Conservation (phyloP, 2,888 invertebrate genomes). For the Adela reaumurella region DNA sequence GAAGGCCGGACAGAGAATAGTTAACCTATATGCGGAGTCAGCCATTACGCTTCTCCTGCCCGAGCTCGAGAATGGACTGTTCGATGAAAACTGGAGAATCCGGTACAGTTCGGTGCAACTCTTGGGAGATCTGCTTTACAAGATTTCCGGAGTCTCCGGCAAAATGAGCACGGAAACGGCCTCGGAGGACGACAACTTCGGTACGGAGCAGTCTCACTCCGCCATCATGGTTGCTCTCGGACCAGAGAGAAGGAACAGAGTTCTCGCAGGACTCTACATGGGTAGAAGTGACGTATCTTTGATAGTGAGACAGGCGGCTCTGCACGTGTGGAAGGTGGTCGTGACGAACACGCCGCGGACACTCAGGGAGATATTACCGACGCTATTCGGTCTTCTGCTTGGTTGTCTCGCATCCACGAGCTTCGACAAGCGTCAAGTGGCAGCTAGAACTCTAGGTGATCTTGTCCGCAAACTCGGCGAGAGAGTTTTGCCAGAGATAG, state of each 20-base stretch:
- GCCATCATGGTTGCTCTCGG: conserved; percentile 89
- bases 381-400: conserved; percentile 85
- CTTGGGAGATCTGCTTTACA: conserved; percentile 91
- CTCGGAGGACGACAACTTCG: conserved; percentile 98
- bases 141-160: conserved; percentile 95
- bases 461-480: conserved; percentile 96
- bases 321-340: conserved; percentile 99
- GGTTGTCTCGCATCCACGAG: conserved; percentile 95
- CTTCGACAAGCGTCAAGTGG: conserved; percentile 94
- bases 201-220: conserved; percentile 91
- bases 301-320: conserved; percentile 94
- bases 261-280: conserved; percentile 94
- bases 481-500: conserved; percentile 94
- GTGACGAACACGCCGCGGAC: conserved; percentile 98
- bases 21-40: conserved; percentile 92
- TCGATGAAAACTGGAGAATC: conserved; percentile 99
- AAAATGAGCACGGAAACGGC: conserved; percentile 99
- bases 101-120: conserved; percentile 92
- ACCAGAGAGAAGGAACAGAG: conserved; percentile 84
- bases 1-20: conserved; percentile 94
- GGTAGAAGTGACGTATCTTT: conserved; percentile 94
- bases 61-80: conserved; percentile 88
- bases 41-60: conserved; percentile 91
- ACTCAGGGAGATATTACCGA: conserved; percentile 91
- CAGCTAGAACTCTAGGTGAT: conserved; percentile 94